Evolutionary conservation across 2,888 invertebrate genomes (phyloP).

Genomic region (Odontomyia ornata): DNA sequence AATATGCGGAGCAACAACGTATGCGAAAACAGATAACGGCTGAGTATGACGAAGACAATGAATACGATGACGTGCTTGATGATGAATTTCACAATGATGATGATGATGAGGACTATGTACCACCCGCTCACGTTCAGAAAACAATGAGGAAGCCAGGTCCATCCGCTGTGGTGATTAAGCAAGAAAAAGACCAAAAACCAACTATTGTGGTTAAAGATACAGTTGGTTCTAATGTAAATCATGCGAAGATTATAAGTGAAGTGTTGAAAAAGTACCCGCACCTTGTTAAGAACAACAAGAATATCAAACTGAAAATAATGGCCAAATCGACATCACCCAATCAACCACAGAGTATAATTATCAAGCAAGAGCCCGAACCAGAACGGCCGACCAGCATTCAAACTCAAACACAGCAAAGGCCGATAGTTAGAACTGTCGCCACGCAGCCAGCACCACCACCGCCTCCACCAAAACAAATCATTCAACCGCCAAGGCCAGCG

Average conservation of each 20-base stretch:
- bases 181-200: slow-evolving; percentile 60
- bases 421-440: background rate
- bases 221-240: slow-evolving; percentile 68
- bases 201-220: slow-evolving; percentile 63
- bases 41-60: slow-evolving; percentile 65
- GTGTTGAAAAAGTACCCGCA: slow-evolving; percentile 89
- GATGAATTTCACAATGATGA: slow-evolving; percentile 63
- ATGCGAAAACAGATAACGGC: slow-evolving; percentile 65
- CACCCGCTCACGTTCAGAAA: slow-evolving; percentile 54
- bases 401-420: background rate
- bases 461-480: background rate
- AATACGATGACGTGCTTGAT: slow-evolving; percentile 62
- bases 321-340: slow-evolving; percentile 64
- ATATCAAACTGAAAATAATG: slow-evolving; percentile 85
- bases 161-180: slow-evolving; percentile 59
- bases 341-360: slow-evolving; percentile 56
- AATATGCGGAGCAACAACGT: slow-evolving; percentile 67
- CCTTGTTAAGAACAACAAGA: slow-evolving; percentile 85
- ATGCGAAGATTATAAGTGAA: slow-evolving; percentile 88
- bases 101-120: slow-evolving; percentile 60
- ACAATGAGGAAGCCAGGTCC: slow-evolving; percentile 50
- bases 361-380: slow-evolving; percentile 54
- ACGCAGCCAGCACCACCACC: background rate
- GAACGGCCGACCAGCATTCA: background rate
- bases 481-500: background rate